Evolutionary conservation across 1,140 invertebrate genomes (phyloP), one percentile per base, ranked within the genome.

Genomic region (Zaprionus nigranus): DNA sequence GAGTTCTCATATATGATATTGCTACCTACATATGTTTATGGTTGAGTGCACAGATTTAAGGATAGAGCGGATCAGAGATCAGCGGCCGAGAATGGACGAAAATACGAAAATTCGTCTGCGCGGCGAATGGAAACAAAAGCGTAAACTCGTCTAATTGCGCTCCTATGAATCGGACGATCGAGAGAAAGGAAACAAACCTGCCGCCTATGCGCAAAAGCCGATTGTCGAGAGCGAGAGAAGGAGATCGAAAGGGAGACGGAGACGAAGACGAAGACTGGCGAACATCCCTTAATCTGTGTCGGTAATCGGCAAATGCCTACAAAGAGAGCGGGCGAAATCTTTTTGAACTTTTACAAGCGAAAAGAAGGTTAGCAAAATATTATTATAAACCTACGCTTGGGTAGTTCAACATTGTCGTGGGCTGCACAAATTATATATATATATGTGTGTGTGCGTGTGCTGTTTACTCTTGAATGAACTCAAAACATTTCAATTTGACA

Each of bases 311-410:
- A 81, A 73, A 81, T 77, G 72, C 75, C 69, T 71, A 83, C 76
- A 81, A 82, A 57, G 68, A 81, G 75, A 81, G 75, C 84, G 84
- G 84, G 64, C 84, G 85, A 91, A 88, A 87, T 86, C 90, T 78
- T 90, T 91, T 91, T 90, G 85, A 87, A 87, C 82, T 91, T 90
- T 80, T 81, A 78, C 80, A 76, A 82, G 75, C 85, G 86, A 81
- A 91, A 88, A 91, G 82, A 83, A 91, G 90, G 90, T 91, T 91
- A 91, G 79, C 90, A 84, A 91, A 91, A 91, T 90, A 91, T 91
- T 91, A 90, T 91, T 92, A 86, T 75, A 91, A 91, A 84, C 90
- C 90, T 90, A 75, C 85, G 54, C 38, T 51, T 11, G 11, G 46
- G 46, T 22, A 20, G 72, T 53, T 56, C 5, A 22, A 34, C 40